These are phyloP conservation scores for Ichneumoninae sp. DNA, from an alignment of 2,888 invertebrate species.

Conservation along the genomic window DNA sequence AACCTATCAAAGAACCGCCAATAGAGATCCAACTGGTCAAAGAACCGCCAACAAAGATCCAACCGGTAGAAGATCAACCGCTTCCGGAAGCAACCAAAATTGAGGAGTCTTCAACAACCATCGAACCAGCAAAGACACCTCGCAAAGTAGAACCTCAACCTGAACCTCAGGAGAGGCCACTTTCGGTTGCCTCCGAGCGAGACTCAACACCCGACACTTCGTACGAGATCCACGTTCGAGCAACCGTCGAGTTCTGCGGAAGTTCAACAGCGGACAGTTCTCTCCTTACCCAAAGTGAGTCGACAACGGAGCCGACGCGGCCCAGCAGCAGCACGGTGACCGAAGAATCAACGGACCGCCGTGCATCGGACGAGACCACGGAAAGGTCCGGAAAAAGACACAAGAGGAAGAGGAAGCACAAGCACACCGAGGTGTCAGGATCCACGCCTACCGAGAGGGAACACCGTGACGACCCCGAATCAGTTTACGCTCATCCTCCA, in stretches of 20 bases:
- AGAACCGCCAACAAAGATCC: slow-evolving; percentile 51
- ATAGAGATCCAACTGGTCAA: slow-evolving; percentile 56
- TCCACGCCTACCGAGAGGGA: slow-evolving; percentile 58
- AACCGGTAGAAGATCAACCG: not conserved
- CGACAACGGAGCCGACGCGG: slow-evolving; percentile 62
- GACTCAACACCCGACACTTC: slow-evolving; percentile 75
- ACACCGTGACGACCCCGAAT: slow-evolving; percentile 66
- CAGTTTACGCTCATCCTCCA: slow-evolving; percentile 71
- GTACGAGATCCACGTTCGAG: slow-evolving; percentile 79
- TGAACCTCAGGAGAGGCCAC: slow-evolving; percentile 15
- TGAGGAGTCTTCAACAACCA: not conserved
- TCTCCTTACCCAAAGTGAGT: slow-evolving; percentile 56
- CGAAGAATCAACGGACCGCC: slow-evolving; percentile 63
- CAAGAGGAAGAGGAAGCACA: slow-evolving; percentile 67
- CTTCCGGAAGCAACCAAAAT: not conserved
- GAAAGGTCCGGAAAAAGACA: slow-evolving; percentile 56
- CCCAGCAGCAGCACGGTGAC: slow-evolving; percentile 68
- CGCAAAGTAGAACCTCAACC: slow-evolving; percentile 51
- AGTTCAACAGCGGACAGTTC: slow-evolving; percentile 74
- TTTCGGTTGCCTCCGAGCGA: slow-evolving; percentile 67
- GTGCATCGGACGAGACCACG: slow-evolving; percentile 31
- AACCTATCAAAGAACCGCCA: slow-evolving; percentile 59
- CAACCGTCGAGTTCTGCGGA: slow-evolving; percentile 79
- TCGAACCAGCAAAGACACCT: slow-evolving; percentile 7
- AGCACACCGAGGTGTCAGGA: slow-evolving; percentile 52